phyloP scores from a whole-genome alignment of 2,888 invertebrate species.

The Mesochorus sp. region DNA sequence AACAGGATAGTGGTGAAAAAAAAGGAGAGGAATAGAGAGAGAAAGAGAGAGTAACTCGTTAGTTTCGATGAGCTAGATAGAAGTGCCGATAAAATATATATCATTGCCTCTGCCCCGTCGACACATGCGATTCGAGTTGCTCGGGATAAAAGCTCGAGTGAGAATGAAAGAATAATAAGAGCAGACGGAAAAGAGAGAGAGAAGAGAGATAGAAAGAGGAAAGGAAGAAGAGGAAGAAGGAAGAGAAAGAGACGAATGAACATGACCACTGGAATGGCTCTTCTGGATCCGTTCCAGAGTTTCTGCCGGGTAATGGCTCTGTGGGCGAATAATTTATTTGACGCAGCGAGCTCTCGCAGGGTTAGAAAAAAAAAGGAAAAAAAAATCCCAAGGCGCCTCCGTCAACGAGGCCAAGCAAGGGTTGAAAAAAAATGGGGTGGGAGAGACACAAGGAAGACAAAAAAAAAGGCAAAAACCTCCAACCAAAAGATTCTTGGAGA shows the following conservation, averaged over 20 bases:
- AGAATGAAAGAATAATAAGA: slow-evolving; percentile 38
- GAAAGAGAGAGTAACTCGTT: not conserved
- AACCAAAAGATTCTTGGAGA: slow-evolving; percentile 49
- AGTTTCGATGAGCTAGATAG: not conserved
- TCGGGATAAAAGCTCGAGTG: slow-evolving; percentile 28
- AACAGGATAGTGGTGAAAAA: not conserved
- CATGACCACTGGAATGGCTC: slow-evolving; percentile 53
- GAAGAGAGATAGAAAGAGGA: not conserved
- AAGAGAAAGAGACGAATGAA: slow-evolving; percentile 22
- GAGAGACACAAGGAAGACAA: not conserved
- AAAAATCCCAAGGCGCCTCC: slow-evolving; percentile 47
- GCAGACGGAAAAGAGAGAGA: not conserved
- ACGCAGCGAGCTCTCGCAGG: slow-evolving; percentile 39
- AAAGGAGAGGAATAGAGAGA: too few species aligned
- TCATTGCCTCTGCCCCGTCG: slow-evolving; percentile 14
- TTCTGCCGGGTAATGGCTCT: slow-evolving; percentile 47
- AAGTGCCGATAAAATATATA: slow-evolving; percentile 1
- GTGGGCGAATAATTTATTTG: slow-evolving; percentile 63
- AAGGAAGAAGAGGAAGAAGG: not conserved
- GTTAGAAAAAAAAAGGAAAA: slow-evolving; percentile 29
- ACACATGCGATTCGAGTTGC: not conserved
- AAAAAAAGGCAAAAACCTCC: slow-evolving; percentile 6
- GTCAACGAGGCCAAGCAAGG: slow-evolving; percentile 14
- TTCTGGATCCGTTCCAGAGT: slow-evolving; percentile 62
- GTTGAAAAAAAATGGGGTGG: slow-evolving; percentile 32